Evolutionary conservation across 1,140 invertebrate genomes (phyloP).

Genomic region (Popillia japonica): DNA sequence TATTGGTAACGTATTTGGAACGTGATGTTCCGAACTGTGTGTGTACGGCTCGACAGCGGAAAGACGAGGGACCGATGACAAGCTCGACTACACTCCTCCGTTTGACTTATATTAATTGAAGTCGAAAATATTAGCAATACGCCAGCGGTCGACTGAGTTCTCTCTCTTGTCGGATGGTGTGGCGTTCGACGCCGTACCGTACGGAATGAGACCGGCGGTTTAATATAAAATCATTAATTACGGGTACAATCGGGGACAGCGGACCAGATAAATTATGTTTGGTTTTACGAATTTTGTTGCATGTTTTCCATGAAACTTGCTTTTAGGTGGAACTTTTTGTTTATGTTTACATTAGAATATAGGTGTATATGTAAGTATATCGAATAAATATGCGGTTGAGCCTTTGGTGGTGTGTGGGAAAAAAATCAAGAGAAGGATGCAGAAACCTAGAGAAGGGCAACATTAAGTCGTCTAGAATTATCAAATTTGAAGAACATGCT

Average conservation of each 20-base stretch:
- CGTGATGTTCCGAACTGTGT: too few relatives aligned
- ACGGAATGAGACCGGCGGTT: constrained; percentile 11
- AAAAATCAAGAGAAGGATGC: too few relatives aligned
- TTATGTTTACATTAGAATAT: too few relatives aligned
- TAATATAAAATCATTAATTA: constrained; percentile 33
- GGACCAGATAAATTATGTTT: constrained; percentile 9
- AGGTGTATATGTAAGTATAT: too few relatives aligned
- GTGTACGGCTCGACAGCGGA: not conserved
- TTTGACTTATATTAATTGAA: constrained; percentile 33
- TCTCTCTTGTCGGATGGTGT: not conserved
- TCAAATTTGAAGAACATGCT: too few relatives aligned
- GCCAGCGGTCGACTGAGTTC: constrained; percentile 7
- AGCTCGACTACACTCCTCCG: not conserved
- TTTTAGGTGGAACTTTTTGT: not conserved
- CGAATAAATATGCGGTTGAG: too few relatives aligned
- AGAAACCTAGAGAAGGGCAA: too few relatives aligned
- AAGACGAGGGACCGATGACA: constrained; percentile 11
- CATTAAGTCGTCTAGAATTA: too few relatives aligned
- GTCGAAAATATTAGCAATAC: constrained; percentile 29
- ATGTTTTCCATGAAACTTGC: not conserved
- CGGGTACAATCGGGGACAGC: constrained; percentile 20
- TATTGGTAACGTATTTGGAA: too few relatives aligned
- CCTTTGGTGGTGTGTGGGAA: too few relatives aligned
- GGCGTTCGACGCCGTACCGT: not conserved
- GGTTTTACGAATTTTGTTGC: not conserved